Evolutionary conservation across 2,888 invertebrate genomes (phyloP).

Genomic region (Balanococcus diminutus): DNA sequence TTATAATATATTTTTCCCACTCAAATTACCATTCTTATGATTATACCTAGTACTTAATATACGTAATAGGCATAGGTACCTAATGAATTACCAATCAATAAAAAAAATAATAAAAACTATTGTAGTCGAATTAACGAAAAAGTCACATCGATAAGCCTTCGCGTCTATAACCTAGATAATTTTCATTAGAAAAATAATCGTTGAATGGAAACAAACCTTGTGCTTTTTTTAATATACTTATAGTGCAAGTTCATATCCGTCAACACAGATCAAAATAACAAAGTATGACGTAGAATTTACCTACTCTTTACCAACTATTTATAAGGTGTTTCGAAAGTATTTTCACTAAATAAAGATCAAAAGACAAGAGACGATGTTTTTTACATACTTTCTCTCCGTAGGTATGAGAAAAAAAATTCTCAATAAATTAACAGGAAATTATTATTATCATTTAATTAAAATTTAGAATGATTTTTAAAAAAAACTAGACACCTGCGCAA

Average conservation of each 20-base stretch:
- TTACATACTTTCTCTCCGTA: no score
- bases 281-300: constrained; percentile 31
- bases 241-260: constrained; percentile 19
- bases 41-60: background rate
- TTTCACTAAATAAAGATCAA: background rate
- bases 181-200: background rate
- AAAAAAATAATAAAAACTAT: background rate
- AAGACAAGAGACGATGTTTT: background rate
- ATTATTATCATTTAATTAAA: background rate
- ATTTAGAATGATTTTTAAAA: background rate
- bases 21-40: background rate
- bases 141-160: background rate
- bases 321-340: background rate
- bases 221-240: constrained; percentile 6
- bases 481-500: no score
- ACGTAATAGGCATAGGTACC: no score
- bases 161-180: background rate
- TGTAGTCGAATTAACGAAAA: background rate
- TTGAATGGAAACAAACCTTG: constrained; percentile 8
- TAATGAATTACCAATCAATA: background rate
- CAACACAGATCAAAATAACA: constrained; percentile 24
- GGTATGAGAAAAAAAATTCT: background rate
- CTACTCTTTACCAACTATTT: constrained; percentile 13
- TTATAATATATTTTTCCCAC: no score
- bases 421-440: background rate